These are phyloP conservation scores for Orthosia gothica DNA, from an alignment of 2,888 invertebrate species.

Conservation along the genomic window DNA sequence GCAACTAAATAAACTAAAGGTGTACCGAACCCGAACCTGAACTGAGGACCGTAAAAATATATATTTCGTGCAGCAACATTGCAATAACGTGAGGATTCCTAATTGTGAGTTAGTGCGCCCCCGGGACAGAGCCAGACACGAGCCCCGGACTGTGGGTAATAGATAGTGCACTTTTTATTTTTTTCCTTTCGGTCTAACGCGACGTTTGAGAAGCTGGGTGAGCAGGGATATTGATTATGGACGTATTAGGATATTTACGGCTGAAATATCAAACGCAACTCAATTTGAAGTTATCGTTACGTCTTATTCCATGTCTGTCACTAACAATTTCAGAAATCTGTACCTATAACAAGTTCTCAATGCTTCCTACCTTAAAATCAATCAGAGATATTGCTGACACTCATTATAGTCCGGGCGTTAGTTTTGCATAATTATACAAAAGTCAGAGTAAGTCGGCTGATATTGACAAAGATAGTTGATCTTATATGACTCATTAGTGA, in stretches of 20 bases:
- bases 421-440: too few relatives aligned
- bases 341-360: not conserved
- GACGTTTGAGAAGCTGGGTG: constrained; percentile 4
- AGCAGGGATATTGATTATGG: constrained; percentile 21
- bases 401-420: too few relatives aligned
- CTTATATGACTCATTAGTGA: too few relatives aligned
- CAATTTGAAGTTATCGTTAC: too few relatives aligned
- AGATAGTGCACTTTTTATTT: constrained; percentile 69
- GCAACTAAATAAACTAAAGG: constrained; percentile 26
- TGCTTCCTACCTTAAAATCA: not conserved
- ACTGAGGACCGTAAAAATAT: constrained; percentile 62
- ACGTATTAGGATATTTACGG: not conserved
- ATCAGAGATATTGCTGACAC: not conserved
- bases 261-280: not conserved
- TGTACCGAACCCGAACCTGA: constrained; percentile 27
- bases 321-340: not conserved
- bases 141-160: constrained; percentile 56
- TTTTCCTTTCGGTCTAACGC: constrained; percentile 34
- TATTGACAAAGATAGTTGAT: too few relatives aligned
- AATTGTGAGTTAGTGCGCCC: constrained; percentile 89
- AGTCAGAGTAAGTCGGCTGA: too few relatives aligned
- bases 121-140: constrained; percentile 70
- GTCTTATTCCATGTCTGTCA: not conserved
- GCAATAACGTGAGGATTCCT: constrained; percentile 74
- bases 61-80: constrained; percentile 79